phyloP scores from a whole-genome alignment of 2,888 invertebrate genomes.

The Volucella inanis region DNA sequence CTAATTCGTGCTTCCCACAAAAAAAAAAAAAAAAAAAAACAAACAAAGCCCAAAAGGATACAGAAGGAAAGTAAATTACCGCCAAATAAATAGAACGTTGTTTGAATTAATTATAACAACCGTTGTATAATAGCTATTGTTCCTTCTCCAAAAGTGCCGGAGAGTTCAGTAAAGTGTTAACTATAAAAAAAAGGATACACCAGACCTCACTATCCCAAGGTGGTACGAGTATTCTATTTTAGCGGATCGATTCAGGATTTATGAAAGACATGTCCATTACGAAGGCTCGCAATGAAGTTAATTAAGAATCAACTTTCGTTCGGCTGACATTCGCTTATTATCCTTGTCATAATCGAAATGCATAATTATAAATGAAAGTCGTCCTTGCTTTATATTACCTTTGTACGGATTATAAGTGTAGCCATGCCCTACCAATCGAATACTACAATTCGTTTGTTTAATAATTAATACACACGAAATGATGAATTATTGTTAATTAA shows the following conservation, averaged over 20 bases:
- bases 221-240: slow-evolving; percentile 8
- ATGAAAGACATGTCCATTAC: slow-evolving; percentile 39
- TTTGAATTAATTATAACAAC: slow-evolving; percentile 69
- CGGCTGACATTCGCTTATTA: slow-evolving; percentile 17
- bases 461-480: slow-evolving; percentile 39
- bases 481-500: slow-evolving; percentile 61
- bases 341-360: slow-evolving; percentile 55
- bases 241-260: slow-evolving; percentile 30
- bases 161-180: slow-evolving; percentile 28
- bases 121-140: slow-evolving; percentile 62
- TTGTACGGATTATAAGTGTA: background rate
- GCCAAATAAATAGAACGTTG: slow-evolving; percentile 53
- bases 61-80: slow-evolving; percentile 41
- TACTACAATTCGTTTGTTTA: slow-evolving; percentile 8
- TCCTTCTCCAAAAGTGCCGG: slow-evolving; percentile 32
- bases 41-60: slow-evolving; percentile 21
- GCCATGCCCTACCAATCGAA: background rate
- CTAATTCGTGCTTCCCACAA: slow-evolving; percentile 46
- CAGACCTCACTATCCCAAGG: slow-evolving; percentile 6
- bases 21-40: slow-evolving; percentile 22
- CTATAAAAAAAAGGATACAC: background rate
- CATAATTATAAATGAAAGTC: slow-evolving; percentile 44
- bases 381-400: background rate
- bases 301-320: slow-evolving; percentile 51
- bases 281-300: slow-evolving; percentile 55